Base-by-base conservation (phyloP, 2,888 invertebrate genomes). In the Platerodrilus igneus region DNA sequence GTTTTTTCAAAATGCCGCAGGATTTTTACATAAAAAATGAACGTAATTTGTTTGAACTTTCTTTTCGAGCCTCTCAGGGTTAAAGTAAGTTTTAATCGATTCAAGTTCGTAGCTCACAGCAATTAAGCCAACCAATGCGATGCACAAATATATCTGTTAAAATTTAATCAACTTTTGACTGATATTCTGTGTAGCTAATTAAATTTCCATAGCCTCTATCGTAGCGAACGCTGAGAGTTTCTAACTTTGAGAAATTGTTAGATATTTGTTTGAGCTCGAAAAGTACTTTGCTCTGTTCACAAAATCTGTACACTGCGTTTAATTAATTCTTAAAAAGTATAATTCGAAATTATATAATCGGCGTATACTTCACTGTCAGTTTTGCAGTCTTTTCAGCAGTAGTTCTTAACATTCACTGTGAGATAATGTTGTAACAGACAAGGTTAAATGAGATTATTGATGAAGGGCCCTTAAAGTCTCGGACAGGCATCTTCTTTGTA, bases 101-200 rank as follows among this genome's bases (percentile, higher is more conserved):
- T 39, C 18, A 34, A 40, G 40, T 26, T 29, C 16, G 25, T 29
- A 34, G 41, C 44, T 44, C 44, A 36, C 41, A 26, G 41, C 44
- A 51, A 50, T 48, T 47, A 45, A 42, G 35, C 26, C 45, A 47
- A 41, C 41, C 46, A 37, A 52, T 52, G 46, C 47, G 40, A 52
- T 52, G 46, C 47, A 51, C 51, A 57, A 56, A 56, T 56, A 53
- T 56, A 57, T 55, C 52, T 52, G 52, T 57, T 55, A 51, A 55
- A 57, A 55, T 59, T 58, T 58, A 58, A 60, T 60, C 59, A 59
- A 57, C 55, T 58, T 56, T 55, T 57, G 59, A 59, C 55, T 53
- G 55, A 58, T 59, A 55, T 52, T 58, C 55, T 48, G 52, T 49
- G 51, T 51, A 55, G 51, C 54, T 58, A 60, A 59, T 60, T 56